Percentiles rank a stretch among this genome's conserved stretches.
Conservation (phyloP, 2,888 invertebrate species). For the Adelognathus sp. region DNA sequence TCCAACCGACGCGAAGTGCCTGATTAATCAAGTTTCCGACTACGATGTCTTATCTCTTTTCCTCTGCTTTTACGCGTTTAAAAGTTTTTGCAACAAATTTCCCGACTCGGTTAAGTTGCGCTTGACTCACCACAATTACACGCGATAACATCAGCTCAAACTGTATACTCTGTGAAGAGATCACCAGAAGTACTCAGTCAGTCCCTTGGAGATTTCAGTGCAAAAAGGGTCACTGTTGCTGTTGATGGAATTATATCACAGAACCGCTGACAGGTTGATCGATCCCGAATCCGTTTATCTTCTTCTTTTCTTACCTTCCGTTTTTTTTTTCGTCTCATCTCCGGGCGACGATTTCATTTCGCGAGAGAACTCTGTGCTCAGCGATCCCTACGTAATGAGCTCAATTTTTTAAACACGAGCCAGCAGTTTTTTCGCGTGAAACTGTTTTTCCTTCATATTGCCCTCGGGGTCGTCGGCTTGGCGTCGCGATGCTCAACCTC, state of each 20-base stretch:
- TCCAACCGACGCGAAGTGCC: constrained; percentile 45
- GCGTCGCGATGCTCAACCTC: constrained; percentile 31
- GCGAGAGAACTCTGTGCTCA: background rate
- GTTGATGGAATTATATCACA: no score
- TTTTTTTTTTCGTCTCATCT: background rate
- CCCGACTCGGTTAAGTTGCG: background rate
- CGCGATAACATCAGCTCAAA: background rate
- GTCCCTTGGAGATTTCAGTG: background rate
- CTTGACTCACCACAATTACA: background rate
- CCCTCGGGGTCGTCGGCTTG: constrained; percentile 57
- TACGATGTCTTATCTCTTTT: background rate
- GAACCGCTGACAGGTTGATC: no score
- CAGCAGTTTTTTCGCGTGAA: constrained; percentile 67
- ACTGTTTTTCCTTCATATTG: constrained; percentile 70
- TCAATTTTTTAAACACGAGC: constrained; percentile 70
- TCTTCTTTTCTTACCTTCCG: background rate
- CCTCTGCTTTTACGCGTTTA: constrained; percentile 22
- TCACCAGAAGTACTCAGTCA: background rate
- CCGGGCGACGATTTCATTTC: background rate
- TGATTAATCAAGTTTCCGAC: constrained; percentile 53
- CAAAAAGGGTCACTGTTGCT: no score
- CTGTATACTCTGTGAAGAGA: background rate
- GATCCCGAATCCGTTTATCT: background rate
- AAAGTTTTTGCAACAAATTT: constrained; percentile 43
- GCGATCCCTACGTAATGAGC: constrained; percentile 62